Evolutionary conservation across 2,888 invertebrate genomes (phyloP).

Genomic region (Neoitamus cyanurus): DNA sequence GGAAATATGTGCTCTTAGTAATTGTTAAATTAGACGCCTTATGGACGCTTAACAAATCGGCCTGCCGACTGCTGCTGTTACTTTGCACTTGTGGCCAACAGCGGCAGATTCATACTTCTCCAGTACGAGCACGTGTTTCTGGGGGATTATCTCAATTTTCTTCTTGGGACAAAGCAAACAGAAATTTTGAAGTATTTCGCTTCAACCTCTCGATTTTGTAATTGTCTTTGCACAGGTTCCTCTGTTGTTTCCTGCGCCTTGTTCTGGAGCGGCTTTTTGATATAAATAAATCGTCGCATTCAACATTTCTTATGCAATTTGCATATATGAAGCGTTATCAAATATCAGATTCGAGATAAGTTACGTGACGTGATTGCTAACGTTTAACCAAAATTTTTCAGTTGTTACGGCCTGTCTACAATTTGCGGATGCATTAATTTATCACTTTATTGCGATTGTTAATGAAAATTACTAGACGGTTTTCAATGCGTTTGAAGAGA

Average conservation of each 20-base stretch:
- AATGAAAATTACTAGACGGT: slow-evolving; percentile 46
- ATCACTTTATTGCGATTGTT: slow-evolving; percentile 47
- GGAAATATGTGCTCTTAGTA: slow-evolving; percentile 22
- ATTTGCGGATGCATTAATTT: slow-evolving; percentile 50
- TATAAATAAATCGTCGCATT: background rate
- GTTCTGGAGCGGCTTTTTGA: background rate
- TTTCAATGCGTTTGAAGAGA: background rate
- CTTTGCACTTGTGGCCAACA: slow-evolving; percentile 18
- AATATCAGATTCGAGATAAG: slow-evolving; percentile 32
- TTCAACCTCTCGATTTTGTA: background rate
- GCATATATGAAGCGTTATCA: background rate
- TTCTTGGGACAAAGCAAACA: background rate
- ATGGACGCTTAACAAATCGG: slow-evolving; percentile 39
- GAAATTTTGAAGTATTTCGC: slow-evolving; percentile 2
- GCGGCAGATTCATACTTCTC: background rate
- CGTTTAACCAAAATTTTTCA: slow-evolving; percentile 40
- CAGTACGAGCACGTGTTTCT: slow-evolving; percentile 16
- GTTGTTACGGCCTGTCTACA: slow-evolving; percentile 38
- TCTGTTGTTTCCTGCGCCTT: background rate
- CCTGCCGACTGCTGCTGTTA: slow-evolving; percentile 26
- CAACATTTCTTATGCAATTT: slow-evolving; percentile 1
- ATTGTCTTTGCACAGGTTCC: background rate
- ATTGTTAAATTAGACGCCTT: slow-evolving; percentile 41
- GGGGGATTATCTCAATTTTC: background rate
- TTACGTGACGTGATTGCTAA: slow-evolving; percentile 25